These are phyloP conservation scores for Cottus gobio DNA, from an alignment of 2,113 vertebrate genomes.

Conservation along the genomic window DNA sequence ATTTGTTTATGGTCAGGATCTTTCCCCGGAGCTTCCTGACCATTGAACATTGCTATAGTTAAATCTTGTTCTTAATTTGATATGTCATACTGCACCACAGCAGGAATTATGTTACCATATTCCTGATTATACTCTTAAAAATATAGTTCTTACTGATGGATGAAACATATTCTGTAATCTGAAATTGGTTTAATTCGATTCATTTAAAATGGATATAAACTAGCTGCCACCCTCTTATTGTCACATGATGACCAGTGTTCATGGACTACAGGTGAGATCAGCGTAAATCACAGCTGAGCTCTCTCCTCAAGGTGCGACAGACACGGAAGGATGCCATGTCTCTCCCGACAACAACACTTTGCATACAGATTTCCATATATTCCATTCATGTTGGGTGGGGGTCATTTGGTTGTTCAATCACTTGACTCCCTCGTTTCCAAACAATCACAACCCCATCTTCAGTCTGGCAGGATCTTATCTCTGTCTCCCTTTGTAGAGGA, in stretches of 20 bases:
- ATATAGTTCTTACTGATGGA: neutral
- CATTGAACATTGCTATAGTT: slow-evolving; percentile 29
- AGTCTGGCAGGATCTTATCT: slow-evolving; percentile 71
- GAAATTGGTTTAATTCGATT: neutral
- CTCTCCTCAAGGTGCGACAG: slow-evolving; percentile 35
- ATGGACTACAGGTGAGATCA: slow-evolving; percentile 34
- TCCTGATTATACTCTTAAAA: neutral
- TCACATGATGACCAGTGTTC: neutral
- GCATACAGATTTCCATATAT: slow-evolving; percentile 87
- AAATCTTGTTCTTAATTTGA: slow-evolving; percentile 29
- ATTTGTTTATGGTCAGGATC: slow-evolving; percentile 73
- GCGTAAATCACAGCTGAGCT: slow-evolving; percentile 57
- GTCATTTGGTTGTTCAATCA: slow-evolving; percentile 75
- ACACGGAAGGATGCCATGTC: slow-evolving; percentile 57
- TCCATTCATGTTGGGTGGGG: slow-evolving; percentile 72
- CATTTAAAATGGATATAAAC: neutral
- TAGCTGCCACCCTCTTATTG: neutral
- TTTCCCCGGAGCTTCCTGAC: slow-evolving; percentile 47
- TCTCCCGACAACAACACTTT: slow-evolving; percentile 76
- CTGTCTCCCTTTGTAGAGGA: slow-evolving; percentile 67
- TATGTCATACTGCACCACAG: neutral
- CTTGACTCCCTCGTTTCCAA: slow-evolving; percentile 72
- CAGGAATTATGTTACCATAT: neutral
- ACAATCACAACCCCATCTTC: slow-evolving; percentile 75
- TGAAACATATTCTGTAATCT: neutral